These are phyloP conservation scores for Falcaria lacertinaria DNA, from an alignment of 2,888 invertebrate species.

Conservation along the genomic window DNA sequence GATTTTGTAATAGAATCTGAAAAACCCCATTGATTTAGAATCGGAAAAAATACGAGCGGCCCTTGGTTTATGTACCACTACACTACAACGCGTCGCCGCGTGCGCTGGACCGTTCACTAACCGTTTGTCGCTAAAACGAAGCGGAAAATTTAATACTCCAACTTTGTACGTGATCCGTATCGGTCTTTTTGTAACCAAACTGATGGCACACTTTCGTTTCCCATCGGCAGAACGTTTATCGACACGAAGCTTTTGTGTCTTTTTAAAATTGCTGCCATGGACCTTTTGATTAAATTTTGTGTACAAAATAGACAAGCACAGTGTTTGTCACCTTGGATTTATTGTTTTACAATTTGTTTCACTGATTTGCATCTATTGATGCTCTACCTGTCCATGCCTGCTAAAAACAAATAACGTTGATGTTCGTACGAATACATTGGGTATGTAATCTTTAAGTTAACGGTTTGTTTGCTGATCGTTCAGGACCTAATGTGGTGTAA, in stretches of 20 bases:
- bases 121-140: conserved; percentile 69
- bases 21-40: neutral
- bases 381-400: too few species aligned
- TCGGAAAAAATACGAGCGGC: neutral
- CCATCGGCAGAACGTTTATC: conserved; percentile 39
- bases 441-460: too few species aligned
- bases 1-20: too few species aligned
- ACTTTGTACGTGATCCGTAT: conserved; percentile 67
- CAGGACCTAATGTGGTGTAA: conserved; percentile 3
- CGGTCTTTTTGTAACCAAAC: conserved; percentile 54
- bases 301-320: conserved; percentile 34
- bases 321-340: conserved; percentile 11
- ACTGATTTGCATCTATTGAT: too few species aligned
- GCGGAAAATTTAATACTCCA: conserved; percentile 71
- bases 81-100: conserved; percentile 11
- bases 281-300: conserved; percentile 49
- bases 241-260: conserved; percentile 30
- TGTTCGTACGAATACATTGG: too few species aligned
- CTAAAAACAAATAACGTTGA: too few species aligned
- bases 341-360: conserved; percentile 11
- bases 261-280: conserved; percentile 33
- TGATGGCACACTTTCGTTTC: conserved; percentile 64
- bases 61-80: neutral
- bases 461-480: too few species aligned
- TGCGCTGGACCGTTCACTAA: conserved; percentile 51